Evolutionary conservation across 2,888 invertebrate genomes (phyloP).

Genomic region (Notodonta ziczac): DNA sequence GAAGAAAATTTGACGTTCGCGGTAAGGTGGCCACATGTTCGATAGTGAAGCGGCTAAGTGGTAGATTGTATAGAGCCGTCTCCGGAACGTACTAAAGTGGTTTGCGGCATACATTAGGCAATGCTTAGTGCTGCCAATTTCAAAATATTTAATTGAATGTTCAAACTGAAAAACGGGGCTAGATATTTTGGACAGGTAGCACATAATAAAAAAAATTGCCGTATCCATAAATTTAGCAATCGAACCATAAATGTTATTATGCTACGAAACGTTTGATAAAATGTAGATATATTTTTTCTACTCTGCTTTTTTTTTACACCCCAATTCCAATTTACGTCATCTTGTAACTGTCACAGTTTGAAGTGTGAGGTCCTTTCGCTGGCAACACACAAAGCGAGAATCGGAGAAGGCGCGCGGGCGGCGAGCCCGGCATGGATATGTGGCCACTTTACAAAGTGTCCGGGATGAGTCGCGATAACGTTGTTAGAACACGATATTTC

Average conservation of each 20-base stretch:
- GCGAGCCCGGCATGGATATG: conserved; percentile 66
- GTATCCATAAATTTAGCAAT: too few relatives aligned
- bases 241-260: too few relatives aligned
- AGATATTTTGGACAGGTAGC: not conserved
- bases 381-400: not conserved
- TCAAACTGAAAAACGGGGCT: not conserved
- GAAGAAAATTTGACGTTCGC: conserved; percentile 24
- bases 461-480: conserved; percentile 83
- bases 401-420: conserved; percentile 14
- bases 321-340: too few relatives aligned
- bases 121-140: conserved; percentile 8
- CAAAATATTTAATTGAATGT: not conserved
- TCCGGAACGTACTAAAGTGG: conserved; percentile 57
- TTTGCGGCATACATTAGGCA: conserved; percentile 56
- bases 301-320: too few relatives aligned
- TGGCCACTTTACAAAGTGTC: conserved; percentile 83
- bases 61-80: conserved; percentile 61
- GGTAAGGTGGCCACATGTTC: conserved; percentile 37
- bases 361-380: not conserved
- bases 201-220: too few relatives aligned
- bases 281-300: too few relatives aligned
- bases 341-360: too few relatives aligned
- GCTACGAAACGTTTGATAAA: too few relatives aligned
- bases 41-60: conserved; percentile 64
- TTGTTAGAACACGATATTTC: conserved; percentile 84